phyloP scores from a whole-genome alignment of 92 coral and sea anemone genomes.

The Scolanthus callimorphus region DNA sequence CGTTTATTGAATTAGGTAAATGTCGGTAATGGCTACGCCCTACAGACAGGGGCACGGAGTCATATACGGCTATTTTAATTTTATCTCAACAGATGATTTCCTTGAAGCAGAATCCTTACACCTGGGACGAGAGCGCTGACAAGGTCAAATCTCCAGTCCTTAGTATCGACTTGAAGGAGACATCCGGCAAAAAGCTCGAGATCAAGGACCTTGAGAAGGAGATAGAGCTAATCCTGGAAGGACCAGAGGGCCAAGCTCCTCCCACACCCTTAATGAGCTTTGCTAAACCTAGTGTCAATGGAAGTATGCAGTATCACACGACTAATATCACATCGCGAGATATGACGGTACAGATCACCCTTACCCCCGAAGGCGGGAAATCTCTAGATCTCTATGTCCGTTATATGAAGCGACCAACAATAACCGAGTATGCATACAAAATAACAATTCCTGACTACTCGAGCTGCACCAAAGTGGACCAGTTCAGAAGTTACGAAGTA shows the following conservation, averaged over 20 bases:
- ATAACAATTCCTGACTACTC: constrained; percentile 66
- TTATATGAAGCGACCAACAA: constrained; percentile 56
- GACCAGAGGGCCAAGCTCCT: constrained; percentile 8
- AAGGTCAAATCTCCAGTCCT: constrained; percentile 64
- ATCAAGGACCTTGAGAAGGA: constrained; percentile 62
- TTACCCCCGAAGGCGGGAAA: constrained; percentile 54
- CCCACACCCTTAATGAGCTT: constrained; percentile 20
- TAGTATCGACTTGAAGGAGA: constrained; percentile 71
- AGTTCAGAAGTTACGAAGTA: background rate
- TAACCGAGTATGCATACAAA: constrained; percentile 27
- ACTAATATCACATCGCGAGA: constrained; percentile 51
- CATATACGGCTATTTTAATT: too few species aligned
- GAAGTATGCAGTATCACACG: constrained; percentile 65
- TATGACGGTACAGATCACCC: constrained; percentile 47
- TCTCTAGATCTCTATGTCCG: constrained; percentile 50
- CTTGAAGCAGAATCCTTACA: constrained; percentile 71
- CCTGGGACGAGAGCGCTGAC: constrained; percentile 78
- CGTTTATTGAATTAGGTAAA: too few species aligned
- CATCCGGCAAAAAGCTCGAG: constrained; percentile 42
- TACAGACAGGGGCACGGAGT: too few species aligned
- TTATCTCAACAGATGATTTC: constrained; percentile 82
- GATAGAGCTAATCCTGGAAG: constrained; percentile 48
- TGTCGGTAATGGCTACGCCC: too few species aligned
- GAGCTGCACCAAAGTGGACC: constrained; percentile 28
- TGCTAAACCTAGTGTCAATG: constrained; percentile 56